phyloP scores from a whole-genome alignment of 2,888 invertebrate species.

The Ditula angustiorana region DNA sequence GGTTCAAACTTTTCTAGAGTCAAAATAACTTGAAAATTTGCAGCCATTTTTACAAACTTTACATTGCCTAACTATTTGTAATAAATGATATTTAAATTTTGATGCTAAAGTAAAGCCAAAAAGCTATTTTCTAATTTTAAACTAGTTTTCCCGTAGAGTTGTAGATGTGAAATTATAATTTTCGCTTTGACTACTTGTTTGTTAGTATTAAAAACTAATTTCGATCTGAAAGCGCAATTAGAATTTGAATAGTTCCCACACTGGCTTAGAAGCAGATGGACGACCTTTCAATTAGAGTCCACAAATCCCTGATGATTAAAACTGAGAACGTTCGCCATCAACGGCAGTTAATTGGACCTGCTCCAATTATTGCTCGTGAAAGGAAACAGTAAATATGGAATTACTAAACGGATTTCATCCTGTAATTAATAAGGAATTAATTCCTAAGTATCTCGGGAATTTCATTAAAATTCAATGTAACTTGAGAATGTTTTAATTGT shows the following conservation, averaged over 20 bases:
- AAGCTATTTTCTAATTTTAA: too few relatives aligned
- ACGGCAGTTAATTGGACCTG: slow-evolving; percentile 25
- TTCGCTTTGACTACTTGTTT: not conserved
- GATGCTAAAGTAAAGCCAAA: too few relatives aligned
- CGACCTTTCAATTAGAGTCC: slow-evolving; percentile 55
- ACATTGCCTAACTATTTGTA: too few relatives aligned
- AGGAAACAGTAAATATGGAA: slow-evolving; percentile 50
- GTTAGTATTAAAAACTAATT: not conserved
- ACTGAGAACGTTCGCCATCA: slow-evolving; percentile 46
- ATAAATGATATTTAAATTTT: too few relatives aligned
- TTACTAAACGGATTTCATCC: slow-evolving; percentile 31
- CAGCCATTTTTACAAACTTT: too few relatives aligned
- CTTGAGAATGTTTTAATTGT: not conserved
- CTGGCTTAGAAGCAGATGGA: slow-evolving; percentile 38
- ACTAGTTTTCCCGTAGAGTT: too few relatives aligned
- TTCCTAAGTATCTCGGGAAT: slow-evolving; percentile 1
- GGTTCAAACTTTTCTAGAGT: too few relatives aligned
- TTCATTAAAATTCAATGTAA: not conserved
- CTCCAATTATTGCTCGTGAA: slow-evolving; percentile 45
- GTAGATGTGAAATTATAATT: too few relatives aligned
- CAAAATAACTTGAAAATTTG: too few relatives aligned
- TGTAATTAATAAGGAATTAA: slow-evolving; percentile 8
- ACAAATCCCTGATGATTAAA: slow-evolving; percentile 54
- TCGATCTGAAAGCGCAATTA: not conserved
- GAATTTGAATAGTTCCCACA: slow-evolving; percentile 9